Conservation (phyloP, 2,888 invertebrate species). For the Drosophila buzzatii region DNA sequence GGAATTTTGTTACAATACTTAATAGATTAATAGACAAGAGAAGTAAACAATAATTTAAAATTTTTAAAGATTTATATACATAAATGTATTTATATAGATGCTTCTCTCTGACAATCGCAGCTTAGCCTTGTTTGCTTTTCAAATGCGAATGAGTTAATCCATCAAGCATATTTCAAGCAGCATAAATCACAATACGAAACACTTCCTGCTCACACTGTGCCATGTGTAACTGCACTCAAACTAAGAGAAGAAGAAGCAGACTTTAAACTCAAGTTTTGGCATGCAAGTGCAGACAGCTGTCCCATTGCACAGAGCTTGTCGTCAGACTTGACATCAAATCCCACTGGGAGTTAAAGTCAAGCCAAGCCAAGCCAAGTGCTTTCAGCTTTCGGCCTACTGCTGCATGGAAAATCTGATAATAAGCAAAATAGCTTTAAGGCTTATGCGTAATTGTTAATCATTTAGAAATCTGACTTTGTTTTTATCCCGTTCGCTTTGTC, state of each 20-base stretch:
- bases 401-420: background rate
- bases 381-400: background rate
- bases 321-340: constrained; percentile 37
- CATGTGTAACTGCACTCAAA: background rate
- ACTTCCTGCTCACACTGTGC: background rate
- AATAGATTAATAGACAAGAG: too few relatives aligned
- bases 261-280: constrained; percentile 28
- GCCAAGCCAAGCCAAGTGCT: constrained; percentile 3
- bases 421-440: constrained; percentile 3
- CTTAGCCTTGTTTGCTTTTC: too few relatives aligned
- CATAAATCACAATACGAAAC: background rate
- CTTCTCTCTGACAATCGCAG: too few relatives aligned
- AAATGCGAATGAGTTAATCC: background rate
- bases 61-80: too few relatives aligned
- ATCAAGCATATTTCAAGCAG: background rate
- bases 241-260: background rate
- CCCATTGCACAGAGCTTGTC: constrained; percentile 21
- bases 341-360: constrained; percentile 1
- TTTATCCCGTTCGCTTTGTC: constrained; percentile 3
- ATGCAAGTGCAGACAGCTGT: constrained; percentile 32
- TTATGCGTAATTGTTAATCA: constrained; percentile 3
- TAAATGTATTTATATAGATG: too few relatives aligned
- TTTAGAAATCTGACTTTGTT: background rate
- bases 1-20: too few relatives aligned
- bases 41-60: too few relatives aligned